Evolutionary conservation across 2,888 invertebrate species (phyloP), one percentile per base, ranked within the genome.

Genomic region (Steromphala cineraria): DNA sequence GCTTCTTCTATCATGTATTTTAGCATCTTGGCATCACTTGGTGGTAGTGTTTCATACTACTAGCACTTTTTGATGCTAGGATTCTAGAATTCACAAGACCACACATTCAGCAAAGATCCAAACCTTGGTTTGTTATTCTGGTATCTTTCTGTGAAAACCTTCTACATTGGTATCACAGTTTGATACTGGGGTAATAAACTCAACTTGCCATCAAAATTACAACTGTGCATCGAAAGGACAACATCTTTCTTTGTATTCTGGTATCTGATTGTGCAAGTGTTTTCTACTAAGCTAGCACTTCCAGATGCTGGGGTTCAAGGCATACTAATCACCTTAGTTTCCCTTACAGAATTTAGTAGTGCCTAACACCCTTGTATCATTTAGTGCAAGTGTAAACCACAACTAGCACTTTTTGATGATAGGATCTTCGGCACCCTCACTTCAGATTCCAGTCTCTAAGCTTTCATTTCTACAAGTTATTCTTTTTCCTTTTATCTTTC

Each of bases 181-280:
- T 56, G 40, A 52, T 78, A 56, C 78, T 78, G 67, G 67, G 52
- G 21, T 31, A 21, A 62, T 53, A 17, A 53, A 67, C 24, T 46
- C 46, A 36, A 79, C 19, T 56, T 19, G 2, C 4, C 28, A 28
- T 28, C 21, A 28, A 28, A 67, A 67, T 13, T 2, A 46, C 13
- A 5, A 46, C 19, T 56, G 19, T 21, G 21, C 28, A 28, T 28
- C 21, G 17, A 28, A 67, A 67, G 28, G 17, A 46, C 13, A 5
- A 46, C 5, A 5, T 10, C 10, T 24, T 67, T 2, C 67, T 67
- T 67, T 36, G 24, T 2, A 36, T 67, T 67, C 79, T 53, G 79
- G 80, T 80, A 83, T 80, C 71, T 80, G 55, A 71, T 79, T 84
- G 84, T 81, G 83, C 84, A 79, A 52, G 71, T 84, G 77, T 36